phyloP scores from a whole-genome alignment of 2,113 vertebrate species.

The Rhinoderma darwinii region DNA sequence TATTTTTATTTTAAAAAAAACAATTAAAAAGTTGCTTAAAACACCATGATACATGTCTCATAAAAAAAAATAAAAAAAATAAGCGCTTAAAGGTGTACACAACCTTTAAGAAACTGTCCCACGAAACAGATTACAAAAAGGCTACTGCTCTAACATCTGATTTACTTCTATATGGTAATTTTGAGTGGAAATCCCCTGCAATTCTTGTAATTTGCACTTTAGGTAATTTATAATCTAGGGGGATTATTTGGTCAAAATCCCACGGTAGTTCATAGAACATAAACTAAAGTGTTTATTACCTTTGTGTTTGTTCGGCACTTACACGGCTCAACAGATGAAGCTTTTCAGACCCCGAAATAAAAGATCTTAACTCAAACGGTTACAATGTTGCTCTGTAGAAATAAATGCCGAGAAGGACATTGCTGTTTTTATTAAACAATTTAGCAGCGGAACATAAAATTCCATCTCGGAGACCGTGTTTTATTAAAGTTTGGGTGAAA shows the following conservation, averaged over 20 bases:
- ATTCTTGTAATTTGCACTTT: too few relatives aligned
- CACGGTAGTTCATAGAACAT: neutral
- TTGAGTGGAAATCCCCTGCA: too few relatives aligned
- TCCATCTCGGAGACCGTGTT: neutral
- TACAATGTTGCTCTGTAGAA: neutral
- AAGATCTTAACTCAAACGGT: neutral
- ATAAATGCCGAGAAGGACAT: neutral
- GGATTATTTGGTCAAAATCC: neutral
- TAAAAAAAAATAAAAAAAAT: too few relatives aligned
- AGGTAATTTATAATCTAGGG: too few relatives aligned
- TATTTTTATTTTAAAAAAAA: too few relatives aligned
- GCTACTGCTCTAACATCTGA: too few relatives aligned
- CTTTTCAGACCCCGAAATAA: neutral
- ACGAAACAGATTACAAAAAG: too few relatives aligned
- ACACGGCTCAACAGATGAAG: neutral
- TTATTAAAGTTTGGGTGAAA: slow-evolving; percentile 13
- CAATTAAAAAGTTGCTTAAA: too few relatives aligned
- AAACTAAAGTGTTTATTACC: neutral
- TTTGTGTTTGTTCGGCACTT: neutral
- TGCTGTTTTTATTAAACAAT: slow-evolving; percentile 22
- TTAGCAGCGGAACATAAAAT: slow-evolving; percentile 23
- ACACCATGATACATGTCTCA: too few relatives aligned
- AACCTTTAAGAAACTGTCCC: too few relatives aligned
- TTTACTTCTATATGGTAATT: too few relatives aligned
- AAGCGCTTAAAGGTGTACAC: too few relatives aligned